Percentiles rank a stretch among this genome's conserved stretches.
Evolutionary conservation across 2,888 invertebrate genomes (phyloP).

Genomic region (Lutraria lutraria): DNA sequence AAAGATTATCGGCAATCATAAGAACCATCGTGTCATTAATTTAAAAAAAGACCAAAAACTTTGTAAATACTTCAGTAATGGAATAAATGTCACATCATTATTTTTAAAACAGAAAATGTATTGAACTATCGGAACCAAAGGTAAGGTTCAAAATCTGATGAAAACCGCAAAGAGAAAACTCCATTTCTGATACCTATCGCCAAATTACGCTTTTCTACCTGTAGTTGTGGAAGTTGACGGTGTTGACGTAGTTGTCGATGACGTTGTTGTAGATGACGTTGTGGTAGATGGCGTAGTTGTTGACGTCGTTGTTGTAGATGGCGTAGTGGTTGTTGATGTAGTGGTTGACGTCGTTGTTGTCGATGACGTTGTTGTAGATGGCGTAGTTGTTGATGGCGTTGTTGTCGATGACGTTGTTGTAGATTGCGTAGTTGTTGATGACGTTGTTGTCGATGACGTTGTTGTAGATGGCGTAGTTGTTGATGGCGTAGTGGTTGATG

Average conservation of each 20-base stretch:
- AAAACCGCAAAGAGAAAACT: not conserved
- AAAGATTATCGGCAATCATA: too few relatives aligned
- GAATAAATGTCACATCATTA: too few relatives aligned
- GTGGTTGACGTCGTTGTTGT: constrained; percentile 21
- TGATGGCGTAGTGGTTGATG: not conserved
- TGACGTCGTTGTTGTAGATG: constrained; percentile 25
- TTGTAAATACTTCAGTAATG: too few relatives aligned
- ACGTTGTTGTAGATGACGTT: not conserved
- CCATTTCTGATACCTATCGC: not conserved
- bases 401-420: constrained; percentile 18
- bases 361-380: constrained; percentile 27
- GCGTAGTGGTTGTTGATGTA: constrained; percentile 39
- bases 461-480: not conserved
- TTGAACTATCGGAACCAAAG: too few relatives aligned
- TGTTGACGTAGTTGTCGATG: constrained; percentile 19
- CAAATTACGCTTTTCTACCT: not conserved
- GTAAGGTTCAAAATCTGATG: too few relatives aligned
- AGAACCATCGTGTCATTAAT: too few relatives aligned
- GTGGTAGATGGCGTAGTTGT: not conserved
- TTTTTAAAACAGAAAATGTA: too few relatives aligned
- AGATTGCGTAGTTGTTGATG: not conserved
- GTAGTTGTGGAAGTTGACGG: constrained; percentile 30
- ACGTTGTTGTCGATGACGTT: not conserved
- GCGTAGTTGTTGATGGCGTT: constrained; percentile 29
- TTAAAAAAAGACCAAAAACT: too few relatives aligned